Evolutionary conservation across 2,113 vertebrate species (phyloP), one percentile per base, ranked within the genome.

Genomic region (Coryphaenoides rupestris): DNA sequence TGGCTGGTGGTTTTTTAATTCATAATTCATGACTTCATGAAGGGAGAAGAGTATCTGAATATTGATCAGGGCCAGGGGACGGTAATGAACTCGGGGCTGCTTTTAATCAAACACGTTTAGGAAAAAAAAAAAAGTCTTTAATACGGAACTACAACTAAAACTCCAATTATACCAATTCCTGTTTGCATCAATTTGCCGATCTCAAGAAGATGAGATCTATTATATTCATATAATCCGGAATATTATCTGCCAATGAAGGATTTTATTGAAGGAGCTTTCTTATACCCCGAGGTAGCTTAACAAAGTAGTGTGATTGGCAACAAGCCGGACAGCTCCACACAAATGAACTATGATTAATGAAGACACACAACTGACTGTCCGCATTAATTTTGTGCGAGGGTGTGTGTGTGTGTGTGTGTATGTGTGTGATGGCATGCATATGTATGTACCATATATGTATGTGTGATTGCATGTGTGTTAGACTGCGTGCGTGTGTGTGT

Each of bases 301-400:
- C 22, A 60, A 68, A 74, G 28, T 0, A 63, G 4, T 19, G 24
- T 24, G 49, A 73, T 72, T 65, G 45, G n/a, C 46, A 65, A 61
- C 60, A 59, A 40, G 33, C 24, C 63, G 65, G 66, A 47, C 33
- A 63, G 55, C 65, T 71, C 2, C 19, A 63, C 67, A 55, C 57
- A 66, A 70, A 63, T 66, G 60, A 77, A 64, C 53, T 55, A 28
- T 56, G 61, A 65, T 77, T 79, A 74, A 81, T 73, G 73, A 74
- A 78, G 63, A 74, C 26, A 46, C 73, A 78, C 73, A 62, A 66
- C 55, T 75, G 68, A 66, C 16, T 69, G 28, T 65, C 65, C 49
- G 55, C 58, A 71, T 52, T 21, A n/a, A 40, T 26, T 46, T 22
- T 47, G 26, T 56, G 22, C 76, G 63, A 53, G 58, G 55, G 55